These are phyloP conservation scores for Tuta absoluta DNA, from an alignment of 2,888 invertebrate species.

Conservation along the genomic window DNA sequence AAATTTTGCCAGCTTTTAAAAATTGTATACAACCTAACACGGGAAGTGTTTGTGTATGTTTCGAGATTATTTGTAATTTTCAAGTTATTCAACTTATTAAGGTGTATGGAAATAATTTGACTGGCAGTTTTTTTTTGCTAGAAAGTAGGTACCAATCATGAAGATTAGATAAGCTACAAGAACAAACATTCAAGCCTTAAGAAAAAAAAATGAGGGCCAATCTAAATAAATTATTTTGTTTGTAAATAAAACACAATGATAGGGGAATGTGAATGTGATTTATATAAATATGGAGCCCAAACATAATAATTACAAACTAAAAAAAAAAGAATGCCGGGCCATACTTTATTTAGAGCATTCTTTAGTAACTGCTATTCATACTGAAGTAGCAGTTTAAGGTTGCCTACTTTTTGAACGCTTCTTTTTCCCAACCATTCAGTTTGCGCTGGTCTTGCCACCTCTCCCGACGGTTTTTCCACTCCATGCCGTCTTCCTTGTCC, in stretches of 20 bases:
- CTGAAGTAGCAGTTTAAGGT: not conserved
- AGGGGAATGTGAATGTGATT: not conserved
- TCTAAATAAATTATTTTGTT: not conserved
- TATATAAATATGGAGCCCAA: conserved; percentile 4
- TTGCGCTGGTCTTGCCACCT: conserved; percentile 8
- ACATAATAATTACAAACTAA: not conserved
- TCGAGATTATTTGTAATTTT: too few species aligned
- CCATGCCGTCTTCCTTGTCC: not conserved
- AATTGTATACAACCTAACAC: too few species aligned
- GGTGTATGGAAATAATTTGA: too few species aligned
- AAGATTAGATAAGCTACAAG: too few species aligned
- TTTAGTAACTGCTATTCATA: conserved; percentile 5
- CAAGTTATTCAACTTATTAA: too few species aligned
- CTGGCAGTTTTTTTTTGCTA: too few species aligned
- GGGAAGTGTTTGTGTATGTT: too few species aligned
- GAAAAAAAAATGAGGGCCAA: too few species aligned
- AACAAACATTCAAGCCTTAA: too few species aligned
- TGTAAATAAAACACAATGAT: not conserved
- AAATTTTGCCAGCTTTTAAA: too few species aligned
- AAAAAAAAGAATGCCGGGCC: not conserved
- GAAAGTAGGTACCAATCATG: too few species aligned
- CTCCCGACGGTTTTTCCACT: not conserved
- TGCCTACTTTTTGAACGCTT: conserved; percentile 8
- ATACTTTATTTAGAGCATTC: conserved; percentile 4
- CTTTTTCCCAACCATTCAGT: not conserved